A percentile compares a stretch with the other conserved stretches of the same genome.
These are phyloP conservation scores for Microctenopoma lineatum DNA, from an alignment of 2,797 vertebrate genomes.

Conservation along the genomic window DNA sequence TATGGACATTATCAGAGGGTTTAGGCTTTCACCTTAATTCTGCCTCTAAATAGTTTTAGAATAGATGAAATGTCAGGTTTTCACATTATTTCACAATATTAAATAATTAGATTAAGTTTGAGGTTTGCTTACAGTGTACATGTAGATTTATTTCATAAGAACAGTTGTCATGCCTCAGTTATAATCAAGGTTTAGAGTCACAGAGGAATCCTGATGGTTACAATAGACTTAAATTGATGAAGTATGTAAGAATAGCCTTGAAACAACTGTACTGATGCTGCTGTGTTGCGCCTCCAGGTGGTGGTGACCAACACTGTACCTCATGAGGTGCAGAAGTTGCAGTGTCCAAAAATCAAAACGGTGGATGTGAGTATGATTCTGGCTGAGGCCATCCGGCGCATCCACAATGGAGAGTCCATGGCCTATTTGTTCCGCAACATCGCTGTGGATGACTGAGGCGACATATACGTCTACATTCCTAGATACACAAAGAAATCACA, in stretches of 20 bases:
- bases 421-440: constrained; percentile 96
- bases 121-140: background rate
- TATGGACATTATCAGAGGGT: background rate
- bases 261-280: background rate
- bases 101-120: background rate
- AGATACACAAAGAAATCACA: constrained; percentile 8
- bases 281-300: constrained; percentile 81
- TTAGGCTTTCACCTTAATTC: background rate
- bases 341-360: constrained; percentile 96
- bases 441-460: constrained; percentile 91
- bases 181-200: background rate
- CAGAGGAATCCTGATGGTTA: background rate
- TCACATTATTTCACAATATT: background rate
- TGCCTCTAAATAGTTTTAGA: background rate
- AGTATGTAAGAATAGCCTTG: background rate
- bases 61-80: background rate
- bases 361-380: constrained; percentile 97
- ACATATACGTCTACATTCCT: constrained; percentile 32
- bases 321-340: constrained; percentile 95
- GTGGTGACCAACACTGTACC: constrained; percentile 96
- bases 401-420: constrained; percentile 97
- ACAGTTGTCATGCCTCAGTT: background rate
- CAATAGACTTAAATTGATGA: background rate
- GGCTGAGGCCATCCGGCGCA: constrained; percentile 92
- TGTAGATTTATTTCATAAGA: background rate